A percentile compares a stretch with the other conserved stretches of the same genome.
These are phyloP conservation scores for Ptychobarbus kaznakovi DNA, from an alignment of 2,797 vertebrate genomes.

Conservation along the genomic window DNA sequence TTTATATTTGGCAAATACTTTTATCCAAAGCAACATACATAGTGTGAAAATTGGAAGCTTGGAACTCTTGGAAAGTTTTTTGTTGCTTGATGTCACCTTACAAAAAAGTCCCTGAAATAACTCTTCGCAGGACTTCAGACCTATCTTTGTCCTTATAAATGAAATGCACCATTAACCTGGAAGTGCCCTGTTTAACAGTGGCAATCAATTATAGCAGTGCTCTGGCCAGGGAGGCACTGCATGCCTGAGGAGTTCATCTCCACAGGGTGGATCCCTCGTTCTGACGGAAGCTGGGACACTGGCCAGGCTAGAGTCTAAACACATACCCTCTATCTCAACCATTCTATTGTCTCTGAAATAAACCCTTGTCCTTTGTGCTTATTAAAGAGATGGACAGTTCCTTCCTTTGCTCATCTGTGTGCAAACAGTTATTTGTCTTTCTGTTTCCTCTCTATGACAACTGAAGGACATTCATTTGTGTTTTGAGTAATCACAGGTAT, in stretches of 20 bases:
- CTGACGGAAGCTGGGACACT: constrained; percentile 70
- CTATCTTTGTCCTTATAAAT: constrained; percentile 62
- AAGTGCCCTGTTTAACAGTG: constrained; percentile 72
- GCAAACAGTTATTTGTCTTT: constrained; percentile 55
- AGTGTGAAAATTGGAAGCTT: not conserved
- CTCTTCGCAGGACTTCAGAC: constrained; percentile 21
- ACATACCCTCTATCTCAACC: constrained; percentile 60
- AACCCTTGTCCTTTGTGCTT: constrained; percentile 47
- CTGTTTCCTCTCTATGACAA: constrained; percentile 55
- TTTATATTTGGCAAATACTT: constrained; percentile 3
- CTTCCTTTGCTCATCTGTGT: constrained; percentile 55
- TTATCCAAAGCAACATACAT: not conserved
- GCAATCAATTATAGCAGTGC: constrained; percentile 65
- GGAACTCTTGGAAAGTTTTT: not conserved
- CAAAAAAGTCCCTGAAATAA: constrained; percentile 17
- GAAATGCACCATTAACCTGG: constrained; percentile 64
- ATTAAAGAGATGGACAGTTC: constrained; percentile 48
- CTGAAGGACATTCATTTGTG: constrained; percentile 52
- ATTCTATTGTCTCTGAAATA: constrained; percentile 60
- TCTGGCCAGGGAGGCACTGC: constrained; percentile 70
- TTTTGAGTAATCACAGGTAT: constrained; percentile 53
- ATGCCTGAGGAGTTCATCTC: constrained; percentile 73
- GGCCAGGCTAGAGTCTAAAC: constrained; percentile 68
- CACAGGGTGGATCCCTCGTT: constrained; percentile 68
- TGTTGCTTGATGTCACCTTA: constrained; percentile 5